Base-by-base conservation (phyloP, 2,888 invertebrate genomes). In the Abrostola tripartita region DNA sequence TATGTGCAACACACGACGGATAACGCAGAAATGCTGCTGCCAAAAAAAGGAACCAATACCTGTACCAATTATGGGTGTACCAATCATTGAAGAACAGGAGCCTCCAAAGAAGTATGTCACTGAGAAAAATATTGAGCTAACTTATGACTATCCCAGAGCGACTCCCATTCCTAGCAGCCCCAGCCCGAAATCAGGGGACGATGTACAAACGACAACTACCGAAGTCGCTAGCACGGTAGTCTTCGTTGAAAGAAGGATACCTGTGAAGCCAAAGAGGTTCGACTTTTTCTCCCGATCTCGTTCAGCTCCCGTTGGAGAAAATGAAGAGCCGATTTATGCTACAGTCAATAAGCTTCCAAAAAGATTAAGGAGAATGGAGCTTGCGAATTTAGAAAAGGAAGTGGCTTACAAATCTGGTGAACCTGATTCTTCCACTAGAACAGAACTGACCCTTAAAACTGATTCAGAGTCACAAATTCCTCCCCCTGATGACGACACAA, bases 201-300 rank as follows among this genome's bases (percentile, higher is more conserved):
- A 90, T 35, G 81, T 91, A 42, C 77, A 79, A 65, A 94, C 95
- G 0, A 95, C 95, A 0, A 95, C 95, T 0, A 95, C 94, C 36
- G 95, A 95, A 82, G 94, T 95, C 14, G 95, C 95, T 2, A 95
- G 95, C 81, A 95, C 95, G 9, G 93, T 95, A 36, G 92, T 95
- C 73, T 93, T 95, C 76, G 93, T 95, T 8, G 95, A 95, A 85
- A 88, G 93, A 85, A 87, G 92, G 68, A 92, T 95, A 81, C 94
- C 94, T 40, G 88, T 90, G 1, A 92, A 92, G 73, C 92, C 92
- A 24, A 94, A 91, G 79, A 95, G 91, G 74, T 93, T 93, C 67
- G 93, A 94, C 61, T 93, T 95, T 80, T 94, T 95, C 80, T 94
- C 92, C 78, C 82, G 95, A 82, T 94, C 95, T 42, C 83, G 95